Evolutionary conservation across 2,113 vertebrate genomes (phyloP), one percentile per base, ranked within the genome.

Genomic region (Sciurus niger): DNA sequence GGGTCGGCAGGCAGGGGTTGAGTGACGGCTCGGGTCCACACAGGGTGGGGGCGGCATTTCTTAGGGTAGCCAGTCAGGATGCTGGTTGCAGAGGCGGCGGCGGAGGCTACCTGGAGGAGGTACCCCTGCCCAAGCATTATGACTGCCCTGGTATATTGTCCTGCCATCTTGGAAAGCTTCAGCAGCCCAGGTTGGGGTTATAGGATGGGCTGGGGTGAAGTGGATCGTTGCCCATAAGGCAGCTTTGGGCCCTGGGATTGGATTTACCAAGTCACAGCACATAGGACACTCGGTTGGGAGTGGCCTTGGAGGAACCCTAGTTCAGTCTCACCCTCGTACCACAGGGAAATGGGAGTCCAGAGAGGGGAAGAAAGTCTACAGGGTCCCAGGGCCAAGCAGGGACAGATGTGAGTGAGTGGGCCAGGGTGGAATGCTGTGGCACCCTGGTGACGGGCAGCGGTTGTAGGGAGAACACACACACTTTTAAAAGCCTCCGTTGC

Each of bases 81-180:
- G 63, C 58, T 76, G 37, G n/a, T 7, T 3, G 30, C 18, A n/a
- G 58, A 80, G 40, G 37, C 18, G 34, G 78, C 73, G 83, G 18
- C 6, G 0, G 7, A 13, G 16, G 67, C 7, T 6, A 10, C 25
- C n/a, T 30, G 72, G 40, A 25, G 65, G 22, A 12, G 0, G 40
- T 0, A 6, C 3, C 0, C 46, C 72, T 40, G 84, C 9, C 9
- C 10, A 18, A 22, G 4, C 2, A 1, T 13, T 28, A 2, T 1
- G 14, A 4, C n/a, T 53, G 48, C 16, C n/a, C 30, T 60, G 34
- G n/a, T 8, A 11, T 16, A 48, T 22, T 55, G 67, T 58, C 48
- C 40, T 30, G 25, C 32, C 46, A 17, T 51, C 46, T 67, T 2
- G n/a, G 83, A 77, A 53, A 79, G 70, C 34, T 51, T 17, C 30